Base-by-base conservation (phyloP, 2,797 vertebrate genomes). In the Chelon auratus region DNA sequence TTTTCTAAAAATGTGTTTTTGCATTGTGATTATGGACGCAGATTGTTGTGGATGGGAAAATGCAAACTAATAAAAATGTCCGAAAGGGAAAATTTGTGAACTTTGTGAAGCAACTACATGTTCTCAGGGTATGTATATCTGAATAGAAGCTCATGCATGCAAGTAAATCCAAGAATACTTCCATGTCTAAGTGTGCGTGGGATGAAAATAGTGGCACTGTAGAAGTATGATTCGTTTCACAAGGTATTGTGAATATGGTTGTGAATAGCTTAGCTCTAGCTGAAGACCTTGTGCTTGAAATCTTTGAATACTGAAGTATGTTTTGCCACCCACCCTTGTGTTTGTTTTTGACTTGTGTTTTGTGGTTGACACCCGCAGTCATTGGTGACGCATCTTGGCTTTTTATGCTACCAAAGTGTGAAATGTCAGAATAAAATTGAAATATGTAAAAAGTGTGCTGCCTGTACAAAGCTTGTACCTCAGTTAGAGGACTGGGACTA, bases 181-280 rank as follows among this genome's bases (percentile, higher is more conserved):
- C 42, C 37, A 42, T 36, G 4, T 58, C 7, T 40, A 24, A 36
- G 9, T 62, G 9, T 54, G 54, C 45, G 66, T 50, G 39, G 33
- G 36, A 62, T 59, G 14, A 24, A 62, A 55, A 18, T 14, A n/a
- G 45, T 33, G 30, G 14, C 43, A 61, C 20, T 59, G 39, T 62
- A 54, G 18, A 53, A 20, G 72, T 43, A 36, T 58, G 64, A 68
- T 40, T 73, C 13, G 39, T 17, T 50, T 62, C 40, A 61, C 5
- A 33, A 12, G 11, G 45, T 53, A 17, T 69, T 36, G n/a, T 53
- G 24, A 26, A 26, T 26, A 26, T 26, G 24, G 24, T 26, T 26
- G 24, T 26, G 30, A 33, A 33, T 33, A 33, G 30, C 30, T 33
- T 33, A 6, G 30, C 53, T 14, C 37, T 33, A 43, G 10, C 43